phyloP scores from a whole-genome alignment of 2,797 vertebrate genomes.

The Macropodus opercularis region DNA sequence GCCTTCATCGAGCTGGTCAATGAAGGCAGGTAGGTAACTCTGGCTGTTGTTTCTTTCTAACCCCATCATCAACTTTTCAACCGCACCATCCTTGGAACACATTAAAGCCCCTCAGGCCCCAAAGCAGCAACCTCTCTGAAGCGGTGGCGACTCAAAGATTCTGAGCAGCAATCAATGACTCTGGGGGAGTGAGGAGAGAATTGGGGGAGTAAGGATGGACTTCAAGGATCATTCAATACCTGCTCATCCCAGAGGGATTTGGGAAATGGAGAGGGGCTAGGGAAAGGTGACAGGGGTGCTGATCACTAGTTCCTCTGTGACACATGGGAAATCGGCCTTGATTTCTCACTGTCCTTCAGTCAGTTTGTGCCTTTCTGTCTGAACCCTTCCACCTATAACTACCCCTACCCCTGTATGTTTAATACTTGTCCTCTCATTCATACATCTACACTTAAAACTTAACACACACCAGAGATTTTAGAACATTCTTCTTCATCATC shows the following conservation, averaged over 20 bases:
- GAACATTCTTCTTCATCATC: too few species aligned
- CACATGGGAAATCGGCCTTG: constrained; percentile 57
- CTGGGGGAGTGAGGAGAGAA: constrained; percentile 36
- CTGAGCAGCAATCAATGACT: constrained; percentile 68
- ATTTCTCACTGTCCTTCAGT: constrained; percentile 49
- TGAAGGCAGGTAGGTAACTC: constrained; percentile 87
- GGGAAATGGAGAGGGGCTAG: constrained; percentile 46
- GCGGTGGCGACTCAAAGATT: constrained; percentile 49
- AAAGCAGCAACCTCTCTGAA: constrained; percentile 26
- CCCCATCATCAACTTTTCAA: constrained; percentile 57
- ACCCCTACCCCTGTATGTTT: constrained; percentile 9
- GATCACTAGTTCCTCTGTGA: constrained; percentile 50
- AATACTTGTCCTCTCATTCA: constrained; percentile 14
- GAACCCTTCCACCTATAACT: constrained; percentile 38
- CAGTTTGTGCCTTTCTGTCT: constrained; percentile 24
- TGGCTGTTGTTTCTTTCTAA: constrained; percentile 8
- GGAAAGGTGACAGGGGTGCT: constrained; percentile 57
- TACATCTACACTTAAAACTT: too few species aligned
- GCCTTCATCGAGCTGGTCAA: constrained; percentile 96
- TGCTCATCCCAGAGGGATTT: constrained; percentile 67
- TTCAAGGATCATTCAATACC: constrained; percentile 77
- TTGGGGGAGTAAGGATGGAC: constrained; percentile 53
- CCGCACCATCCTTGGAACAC: constrained; percentile 35
- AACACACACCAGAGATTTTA: too few species aligned
- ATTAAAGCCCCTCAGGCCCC: constrained; percentile 20